These are phyloP conservation scores for Parus major DNA, from an alignment of 2,113 vertebrate genomes.

Conservation along the genomic window DNA sequence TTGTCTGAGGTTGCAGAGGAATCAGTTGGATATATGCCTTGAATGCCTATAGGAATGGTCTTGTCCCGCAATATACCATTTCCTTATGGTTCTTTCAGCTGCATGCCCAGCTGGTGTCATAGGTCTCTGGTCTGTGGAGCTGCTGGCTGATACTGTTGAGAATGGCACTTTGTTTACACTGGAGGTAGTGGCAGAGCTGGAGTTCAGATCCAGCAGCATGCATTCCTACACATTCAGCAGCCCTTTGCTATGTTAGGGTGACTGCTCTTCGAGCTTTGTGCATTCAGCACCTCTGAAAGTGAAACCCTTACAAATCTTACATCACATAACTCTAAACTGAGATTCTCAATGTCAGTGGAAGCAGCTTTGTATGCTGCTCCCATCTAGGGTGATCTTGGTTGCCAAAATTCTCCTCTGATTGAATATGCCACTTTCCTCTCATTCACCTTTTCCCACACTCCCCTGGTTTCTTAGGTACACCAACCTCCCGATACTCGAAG, in stretches of 20 bases:
- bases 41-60: not conserved
- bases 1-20: not conserved
- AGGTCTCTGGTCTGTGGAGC: not conserved
- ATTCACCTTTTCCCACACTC: not conserved
- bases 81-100: not conserved
- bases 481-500: slow-evolving; percentile 82
- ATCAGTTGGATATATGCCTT: not conserved
- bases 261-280: not conserved
- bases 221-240: not conserved
- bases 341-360: not conserved
- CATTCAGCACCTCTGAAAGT: not conserved
- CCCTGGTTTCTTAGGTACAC: slow-evolving; percentile 72
- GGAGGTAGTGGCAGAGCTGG: not conserved
- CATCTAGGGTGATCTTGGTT: not conserved
- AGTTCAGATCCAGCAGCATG: not conserved
- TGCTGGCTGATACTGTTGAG: not conserved
- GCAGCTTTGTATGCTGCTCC: not conserved
- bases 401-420: not conserved
- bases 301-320: not conserved
- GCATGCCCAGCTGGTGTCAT: not conserved
- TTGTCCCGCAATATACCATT: not conserved
- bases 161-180: not conserved
- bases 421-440: not conserved
- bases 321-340: not conserved
- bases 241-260: not conserved